These are phyloP conservation scores for Aspiorhynchus laticeps DNA, from an alignment of 2,113 vertebrate genomes.

Conservation along the genomic window DNA sequence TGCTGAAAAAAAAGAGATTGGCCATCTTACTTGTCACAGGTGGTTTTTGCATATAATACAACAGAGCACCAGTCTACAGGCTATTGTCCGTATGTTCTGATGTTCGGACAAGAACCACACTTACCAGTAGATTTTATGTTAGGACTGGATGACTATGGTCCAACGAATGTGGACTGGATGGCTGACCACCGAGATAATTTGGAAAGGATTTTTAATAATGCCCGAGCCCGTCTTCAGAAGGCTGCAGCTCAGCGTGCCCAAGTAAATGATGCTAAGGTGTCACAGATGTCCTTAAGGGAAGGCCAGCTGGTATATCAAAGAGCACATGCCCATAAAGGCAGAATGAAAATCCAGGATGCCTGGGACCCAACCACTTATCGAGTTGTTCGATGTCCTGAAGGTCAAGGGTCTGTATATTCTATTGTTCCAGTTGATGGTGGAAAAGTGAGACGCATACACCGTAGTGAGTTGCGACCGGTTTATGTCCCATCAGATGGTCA, in stretches of 20 bases:
- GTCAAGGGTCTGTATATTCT: not conserved
- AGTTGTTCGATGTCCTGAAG: not conserved
- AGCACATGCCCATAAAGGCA: not conserved
- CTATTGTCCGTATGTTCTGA: too few species aligned
- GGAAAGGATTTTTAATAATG: not conserved
- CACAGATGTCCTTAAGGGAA: not conserved
- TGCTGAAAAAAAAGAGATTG: too few species aligned
- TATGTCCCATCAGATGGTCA: too few species aligned
- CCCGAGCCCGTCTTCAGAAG: not conserved
- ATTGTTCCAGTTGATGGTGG: not conserved
- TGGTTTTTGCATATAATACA: too few species aligned
- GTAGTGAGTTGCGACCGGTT: not conserved
- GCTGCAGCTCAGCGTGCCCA: not conserved
- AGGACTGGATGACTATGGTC: not conserved
- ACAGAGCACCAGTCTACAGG: too few species aligned
- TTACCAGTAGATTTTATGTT: not conserved
- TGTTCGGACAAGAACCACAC: too few species aligned
- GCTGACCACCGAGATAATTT: not conserved
- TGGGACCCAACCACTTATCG: not conserved
- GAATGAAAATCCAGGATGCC: not conserved
- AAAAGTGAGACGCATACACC: not conserved
- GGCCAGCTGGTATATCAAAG: not conserved
- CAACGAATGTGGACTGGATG: not conserved
- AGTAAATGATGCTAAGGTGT: not conserved
- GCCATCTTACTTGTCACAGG: too few species aligned